A percentile compares a stretch with the other conserved stretches of the same genome.
phyloP scores from a whole-genome alignment of 2,113 vertebrate genomes.

The Centropus bengalensis region DNA sequence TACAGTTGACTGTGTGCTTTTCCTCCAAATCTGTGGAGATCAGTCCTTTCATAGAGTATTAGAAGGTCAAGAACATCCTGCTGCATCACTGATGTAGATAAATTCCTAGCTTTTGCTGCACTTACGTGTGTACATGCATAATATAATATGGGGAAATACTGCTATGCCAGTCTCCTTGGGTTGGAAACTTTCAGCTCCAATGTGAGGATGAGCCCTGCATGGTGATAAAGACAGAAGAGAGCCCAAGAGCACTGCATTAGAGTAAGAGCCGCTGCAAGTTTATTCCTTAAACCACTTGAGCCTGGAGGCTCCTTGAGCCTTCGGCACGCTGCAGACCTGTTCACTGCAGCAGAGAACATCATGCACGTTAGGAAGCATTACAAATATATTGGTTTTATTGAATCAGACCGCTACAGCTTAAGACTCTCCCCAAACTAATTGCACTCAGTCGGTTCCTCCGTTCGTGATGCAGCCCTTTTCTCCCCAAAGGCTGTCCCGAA shows the following conservation, averaged over 20 bases:
- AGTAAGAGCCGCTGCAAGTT: neutral
- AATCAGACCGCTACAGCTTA: fast-evolving
- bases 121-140: neutral
- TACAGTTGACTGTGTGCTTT: neutral
- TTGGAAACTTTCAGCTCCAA: conserved; percentile 28
- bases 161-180: neutral
- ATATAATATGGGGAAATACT: neutral
- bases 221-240: neutral
- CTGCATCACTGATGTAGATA: neutral
- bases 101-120: neutral
- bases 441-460: neutral
- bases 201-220: neutral
- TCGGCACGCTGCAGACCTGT: neutral
- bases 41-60: neutral
- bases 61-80: neutral
- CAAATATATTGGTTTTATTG: neutral
- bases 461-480: neutral
- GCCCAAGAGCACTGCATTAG: neutral
- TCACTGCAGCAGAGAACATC: neutral
- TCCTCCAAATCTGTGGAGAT: neutral
- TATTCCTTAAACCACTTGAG: neutral
- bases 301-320: neutral
- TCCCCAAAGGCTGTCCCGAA: neutral
- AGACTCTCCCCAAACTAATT: neutral
- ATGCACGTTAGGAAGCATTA: neutral